Evolutionary conservation across 2,797 vertebrate genomes (phyloP), one percentile per base, ranked within the genome.

Genomic region (Todus mexicanus): DNA sequence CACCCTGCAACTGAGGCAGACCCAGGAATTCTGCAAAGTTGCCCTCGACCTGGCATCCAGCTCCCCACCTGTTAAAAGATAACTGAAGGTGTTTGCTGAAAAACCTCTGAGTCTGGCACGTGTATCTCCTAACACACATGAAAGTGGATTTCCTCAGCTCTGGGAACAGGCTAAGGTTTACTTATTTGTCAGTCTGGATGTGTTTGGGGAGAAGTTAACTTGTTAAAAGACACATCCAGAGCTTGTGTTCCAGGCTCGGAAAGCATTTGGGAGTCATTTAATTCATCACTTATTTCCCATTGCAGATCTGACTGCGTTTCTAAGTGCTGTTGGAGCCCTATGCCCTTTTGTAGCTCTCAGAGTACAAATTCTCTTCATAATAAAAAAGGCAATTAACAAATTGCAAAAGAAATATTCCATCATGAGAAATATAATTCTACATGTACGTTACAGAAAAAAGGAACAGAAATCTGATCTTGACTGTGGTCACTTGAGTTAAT

Each of bases 371-470:
- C 29, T 82, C 35, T 77, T 85, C 54, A 26, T 70, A 77, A 72
- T 77, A 79, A 84, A 88, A 87, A 78, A 85, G 40, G 50, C 75
- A 94, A 94, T 96, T 94, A 94, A 89, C 43, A 89, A 92, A 93
- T 85, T 92, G 87, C 51, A 48, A 77, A 77, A 78, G 35, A 89
- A 96, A 80, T 83, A 85, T 81, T 89, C 54, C 56, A 65, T 80
- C 69, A 69, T 31, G 57, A 51, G 81, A 91, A 80, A 81, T 77
- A 72, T 7, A 89, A 82, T 80, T 95, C 53, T 80, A 59, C 31
- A 63, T 45, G 23, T 65, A 53, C 33, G 11, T 69, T 74, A 69
- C 3, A 85, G 78, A 25, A 71, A 88, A 88, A 87, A 80, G 22
- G 53, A 93, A 69, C 12, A 85, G 79, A 77, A 90, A 85, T 83